Percentiles rank a stretch among this genome's conserved stretches.
phyloP scores from a whole-genome alignment of 1,140 invertebrate species.

The Drosophila neocordata region DNA sequence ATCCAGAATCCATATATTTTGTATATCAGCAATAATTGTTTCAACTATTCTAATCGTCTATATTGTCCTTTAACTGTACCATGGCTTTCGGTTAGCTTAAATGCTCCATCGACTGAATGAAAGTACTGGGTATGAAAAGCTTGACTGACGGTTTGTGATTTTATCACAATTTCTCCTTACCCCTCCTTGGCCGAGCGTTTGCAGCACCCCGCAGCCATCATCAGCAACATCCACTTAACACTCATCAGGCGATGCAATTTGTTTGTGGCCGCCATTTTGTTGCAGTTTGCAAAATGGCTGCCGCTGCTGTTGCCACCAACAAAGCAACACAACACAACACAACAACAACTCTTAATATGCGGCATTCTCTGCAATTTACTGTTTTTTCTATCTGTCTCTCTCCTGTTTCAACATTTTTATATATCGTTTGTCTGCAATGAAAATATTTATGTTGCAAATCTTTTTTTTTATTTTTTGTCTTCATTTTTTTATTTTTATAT shows the following conservation, averaged over 20 bases:
- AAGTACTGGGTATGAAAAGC: slow-evolving; percentile 14
- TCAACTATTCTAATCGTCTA: no score
- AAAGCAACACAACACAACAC: slow-evolving; percentile 19
- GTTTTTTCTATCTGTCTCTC: neutral
- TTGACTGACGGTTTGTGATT: slow-evolving; percentile 20
- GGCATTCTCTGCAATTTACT: slow-evolving; percentile 47
- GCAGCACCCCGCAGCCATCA: neutral
- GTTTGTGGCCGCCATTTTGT: slow-evolving; percentile 70
- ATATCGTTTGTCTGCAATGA: slow-evolving; percentile 61
- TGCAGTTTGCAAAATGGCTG: slow-evolving; percentile 69
- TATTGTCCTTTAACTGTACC: no score
- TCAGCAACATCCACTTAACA: slow-evolving; percentile 54
- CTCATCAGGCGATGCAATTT: slow-evolving; percentile 65
- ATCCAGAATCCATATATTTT: no score
- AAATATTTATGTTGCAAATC: slow-evolving; percentile 79
- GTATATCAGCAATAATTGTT: no score
- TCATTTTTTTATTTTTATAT: neutral
- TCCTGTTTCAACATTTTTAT: slow-evolving; percentile 35
- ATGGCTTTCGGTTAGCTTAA: neutral
- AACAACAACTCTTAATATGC: slow-evolving; percentile 75
- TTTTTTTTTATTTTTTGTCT: slow-evolving; percentile 16
- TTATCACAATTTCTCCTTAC: slow-evolving; percentile 40
- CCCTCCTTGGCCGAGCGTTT: neutral
- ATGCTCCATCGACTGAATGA: neutral
- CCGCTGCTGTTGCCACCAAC: slow-evolving; percentile 24